Evolutionary conservation across 2,888 invertebrate genomes (phyloP).

Genomic region (Epirrhoe alternata): DNA sequence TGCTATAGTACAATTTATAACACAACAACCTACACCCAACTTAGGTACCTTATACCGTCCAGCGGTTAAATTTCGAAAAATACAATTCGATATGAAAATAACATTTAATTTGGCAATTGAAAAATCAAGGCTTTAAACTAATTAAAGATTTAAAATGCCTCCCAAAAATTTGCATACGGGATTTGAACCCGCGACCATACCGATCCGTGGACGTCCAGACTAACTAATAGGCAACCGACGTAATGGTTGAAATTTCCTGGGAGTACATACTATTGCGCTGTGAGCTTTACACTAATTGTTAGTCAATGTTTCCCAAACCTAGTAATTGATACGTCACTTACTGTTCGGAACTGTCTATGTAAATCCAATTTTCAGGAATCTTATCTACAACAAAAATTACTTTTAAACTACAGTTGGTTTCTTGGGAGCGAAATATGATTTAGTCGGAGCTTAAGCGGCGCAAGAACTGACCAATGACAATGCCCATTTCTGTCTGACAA

Average conservation of each 20-base stretch:
- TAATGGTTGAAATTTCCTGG: too few species aligned
- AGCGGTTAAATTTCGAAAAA: constrained; percentile 23
- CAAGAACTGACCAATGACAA: too few species aligned
- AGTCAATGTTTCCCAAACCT: not conserved
- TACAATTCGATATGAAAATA: constrained; percentile 18
- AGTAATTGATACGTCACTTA: constrained; percentile 50
- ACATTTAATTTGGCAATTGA: constrained; percentile 32
- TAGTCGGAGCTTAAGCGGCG: too few species aligned
- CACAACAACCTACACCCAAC: constrained; percentile 1
- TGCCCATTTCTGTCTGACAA: too few species aligned
- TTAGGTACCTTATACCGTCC: constrained; percentile 23
- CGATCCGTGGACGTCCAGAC: too few species aligned
- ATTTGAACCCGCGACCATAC: too few species aligned
- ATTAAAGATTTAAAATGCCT: too few species aligned
- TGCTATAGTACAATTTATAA: not conserved
- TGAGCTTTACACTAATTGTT: too few species aligned
- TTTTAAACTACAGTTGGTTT: constrained; percentile 26
- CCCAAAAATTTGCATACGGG: too few species aligned
- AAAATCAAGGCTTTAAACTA: not conserved
- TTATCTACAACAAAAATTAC: constrained; percentile 65
- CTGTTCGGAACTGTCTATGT: constrained; percentile 57
- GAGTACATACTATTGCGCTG: too few species aligned
- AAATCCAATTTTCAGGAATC: constrained; percentile 57
- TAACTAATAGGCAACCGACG: too few species aligned
- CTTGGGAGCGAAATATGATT: too few species aligned